Evolutionary conservation across 2,888 invertebrate genomes (phyloP).

Genomic region (Desoria tigrina): DNA sequence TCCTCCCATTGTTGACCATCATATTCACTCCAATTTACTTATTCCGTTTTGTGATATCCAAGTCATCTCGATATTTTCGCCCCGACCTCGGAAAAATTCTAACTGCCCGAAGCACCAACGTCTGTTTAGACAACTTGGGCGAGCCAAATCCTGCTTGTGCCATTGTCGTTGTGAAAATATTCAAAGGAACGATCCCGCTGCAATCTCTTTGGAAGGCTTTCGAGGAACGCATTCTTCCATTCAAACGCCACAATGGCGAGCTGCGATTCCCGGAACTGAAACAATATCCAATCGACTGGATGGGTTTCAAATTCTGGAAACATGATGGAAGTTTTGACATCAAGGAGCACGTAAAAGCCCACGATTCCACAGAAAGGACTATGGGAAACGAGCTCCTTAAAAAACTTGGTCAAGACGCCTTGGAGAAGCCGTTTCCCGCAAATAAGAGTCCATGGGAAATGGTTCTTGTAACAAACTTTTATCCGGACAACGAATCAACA

Average conservation of each 20-base stretch:
- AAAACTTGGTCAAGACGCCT: not conserved
- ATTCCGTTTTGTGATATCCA: too few relatives aligned
- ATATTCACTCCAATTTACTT: too few relatives aligned
- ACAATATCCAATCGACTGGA: constrained; percentile 17
- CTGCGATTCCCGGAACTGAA: constrained; percentile 27
- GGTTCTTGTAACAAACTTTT: not conserved
- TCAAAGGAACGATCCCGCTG: not conserved
- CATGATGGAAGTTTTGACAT: constrained; percentile 17
- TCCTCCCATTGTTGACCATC: too few relatives aligned
- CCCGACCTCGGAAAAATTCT: constrained; percentile 2
- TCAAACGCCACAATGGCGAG: constrained; percentile 4
- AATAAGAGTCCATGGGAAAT: not conserved
- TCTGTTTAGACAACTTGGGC: not conserved
- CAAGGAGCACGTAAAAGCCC: constrained; percentile 8
- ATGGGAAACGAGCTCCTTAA: not conserved
- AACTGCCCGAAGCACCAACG: not conserved
- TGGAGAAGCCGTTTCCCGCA: not conserved
- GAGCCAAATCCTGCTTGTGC: not conserved
- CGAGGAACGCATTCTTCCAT: not conserved
- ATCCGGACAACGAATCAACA: not conserved
- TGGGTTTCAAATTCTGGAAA: constrained; percentile 33
- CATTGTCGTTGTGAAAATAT: not conserved
- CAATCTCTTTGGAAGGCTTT: not conserved
- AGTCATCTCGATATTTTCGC: too few relatives aligned
- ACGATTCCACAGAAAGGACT: not conserved